Evolutionary conservation across 2,888 invertebrate species (phyloP), one percentile per base, ranked within the genome.

Genomic region (Nasonia oneida): DNA sequence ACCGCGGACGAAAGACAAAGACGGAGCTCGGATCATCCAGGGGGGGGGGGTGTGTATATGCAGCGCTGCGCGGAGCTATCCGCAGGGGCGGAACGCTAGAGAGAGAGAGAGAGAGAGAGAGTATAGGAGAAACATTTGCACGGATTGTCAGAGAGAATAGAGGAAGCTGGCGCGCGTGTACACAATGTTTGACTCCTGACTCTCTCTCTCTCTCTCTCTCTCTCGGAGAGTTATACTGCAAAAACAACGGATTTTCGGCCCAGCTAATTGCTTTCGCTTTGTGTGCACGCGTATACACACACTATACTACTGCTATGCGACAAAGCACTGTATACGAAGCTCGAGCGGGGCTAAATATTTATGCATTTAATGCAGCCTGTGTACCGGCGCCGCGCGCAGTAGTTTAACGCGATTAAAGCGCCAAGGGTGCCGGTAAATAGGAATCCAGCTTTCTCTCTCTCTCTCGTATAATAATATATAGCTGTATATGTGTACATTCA

Each of bases 81-180:
- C 50, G 50, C 15, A 53, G 15, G 53, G 53, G 18, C 53, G 53
- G 53, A 18, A 53, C 67, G 4, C 2, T 18, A 71, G 12, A n/a
- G 47, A 47, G 50, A 50, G 75, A 75, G 74, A 50, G 74, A 50
- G 74, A 29, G 42, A 42, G 33, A 37, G 5, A 71, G 39, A 71
- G 37, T 18, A 3, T n/a, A 77, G 70, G 83, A 42, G 83, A 80
- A 75, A 67, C 79, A 67, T 84, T 84, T 80, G 39, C 80, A 70
- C 71, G 67, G 75, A 67, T 67, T 64, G 67, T 75, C 75, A 67
- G 75, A 84, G 53, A 53, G 80, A 83, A 71, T 83, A 42, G 57
- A 61, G 83, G 39, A 57, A 76, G 82, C 61, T 8, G 39, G 6
- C 15, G 70, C 15, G 50, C 42, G 6, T n/a, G 57, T n/a, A 57